A percentile compares a stretch with the other conserved stretches of the same genome.
phyloP scores from a whole-genome alignment of 92 coral and sea anemone genomes.

The Pocillopora grandis region DNA sequence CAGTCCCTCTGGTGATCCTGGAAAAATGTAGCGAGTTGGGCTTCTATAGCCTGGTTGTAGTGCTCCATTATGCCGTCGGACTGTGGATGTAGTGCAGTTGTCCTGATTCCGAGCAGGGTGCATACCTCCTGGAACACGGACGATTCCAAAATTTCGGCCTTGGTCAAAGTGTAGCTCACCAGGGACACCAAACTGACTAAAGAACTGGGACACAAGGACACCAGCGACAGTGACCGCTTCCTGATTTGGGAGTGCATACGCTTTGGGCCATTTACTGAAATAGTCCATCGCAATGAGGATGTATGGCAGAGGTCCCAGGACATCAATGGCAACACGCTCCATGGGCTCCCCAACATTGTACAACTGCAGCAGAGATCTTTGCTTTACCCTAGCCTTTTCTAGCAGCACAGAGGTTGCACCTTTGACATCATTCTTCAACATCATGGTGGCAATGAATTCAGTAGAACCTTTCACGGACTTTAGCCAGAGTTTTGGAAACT shows the following conservation, averaged over 20 bases:
- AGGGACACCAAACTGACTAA: neutral
- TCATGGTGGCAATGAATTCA: constrained; percentile 13
- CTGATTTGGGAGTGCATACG: constrained; percentile 36
- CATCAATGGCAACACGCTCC: constrained; percentile 21
- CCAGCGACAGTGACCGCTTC: constrained; percentile 34
- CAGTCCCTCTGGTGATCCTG: constrained; percentile 41
- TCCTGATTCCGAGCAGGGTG: constrained; percentile 17
- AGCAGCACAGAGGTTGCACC: constrained; percentile 27
- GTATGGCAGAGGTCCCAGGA: constrained; percentile 4
- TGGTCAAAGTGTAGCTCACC: constrained; percentile 9
- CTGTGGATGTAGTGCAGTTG: constrained; percentile 52
- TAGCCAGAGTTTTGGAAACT: constrained; percentile 3
- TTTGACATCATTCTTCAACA: constrained; percentile 14
- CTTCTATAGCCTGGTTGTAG: constrained; percentile 42
- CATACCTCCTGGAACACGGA: constrained; percentile 12
- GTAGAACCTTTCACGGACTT: constrained; percentile 27
- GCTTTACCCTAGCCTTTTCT: constrained; percentile 22
- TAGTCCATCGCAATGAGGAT: neutral
- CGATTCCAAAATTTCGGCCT: constrained; percentile 2
- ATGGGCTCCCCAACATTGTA: constrained; percentile 17
- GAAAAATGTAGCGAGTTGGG: neutral
- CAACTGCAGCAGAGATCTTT: constrained; percentile 13
- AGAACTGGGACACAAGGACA: constrained; percentile 30
- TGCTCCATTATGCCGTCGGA: constrained; percentile 59
- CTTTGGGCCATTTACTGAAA: constrained; percentile 20